Percentiles rank a stretch among this genome's conserved stretches.
These are phyloP conservation scores for Tenthredo scrophulariae DNA, from an alignment of 2,888 invertebrate genomes.

Conservation along the genomic window DNA sequence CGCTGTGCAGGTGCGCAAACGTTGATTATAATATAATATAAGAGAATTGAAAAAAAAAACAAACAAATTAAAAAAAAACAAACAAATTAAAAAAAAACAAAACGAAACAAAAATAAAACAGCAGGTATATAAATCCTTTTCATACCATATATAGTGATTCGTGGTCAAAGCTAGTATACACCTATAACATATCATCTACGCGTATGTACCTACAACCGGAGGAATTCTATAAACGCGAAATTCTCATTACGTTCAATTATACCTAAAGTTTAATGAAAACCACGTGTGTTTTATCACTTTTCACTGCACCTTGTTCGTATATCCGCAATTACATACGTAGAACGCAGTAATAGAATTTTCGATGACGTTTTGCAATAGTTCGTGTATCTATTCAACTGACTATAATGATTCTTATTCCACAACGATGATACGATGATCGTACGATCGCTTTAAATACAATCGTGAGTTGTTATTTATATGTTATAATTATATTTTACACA, in stretches of 20 bases:
- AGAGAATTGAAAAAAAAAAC: background rate
- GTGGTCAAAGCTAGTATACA: background rate
- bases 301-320: background rate
- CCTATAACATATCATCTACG: background rate
- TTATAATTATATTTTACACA: background rate
- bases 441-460: background rate
- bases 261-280: background rate
- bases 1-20: constrained; percentile 32
- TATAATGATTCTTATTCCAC: background rate
- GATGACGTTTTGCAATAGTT: background rate
- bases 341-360: background rate
- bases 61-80: no score
- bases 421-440: background rate
- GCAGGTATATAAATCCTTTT: background rate
- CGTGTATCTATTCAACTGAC: background rate
- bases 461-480: background rate
- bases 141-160: constrained; percentile 13
- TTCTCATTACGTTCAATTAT: background rate
- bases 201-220: background rate
- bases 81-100: background rate
- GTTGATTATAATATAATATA: background rate
- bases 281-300: background rate
- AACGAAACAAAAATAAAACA: no score
- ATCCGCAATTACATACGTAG: background rate
- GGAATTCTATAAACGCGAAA: background rate